These are phyloP conservation scores for Temnothorax rugatulus DNA, from an alignment of 2,888 invertebrate species.

Conservation along the genomic window DNA sequence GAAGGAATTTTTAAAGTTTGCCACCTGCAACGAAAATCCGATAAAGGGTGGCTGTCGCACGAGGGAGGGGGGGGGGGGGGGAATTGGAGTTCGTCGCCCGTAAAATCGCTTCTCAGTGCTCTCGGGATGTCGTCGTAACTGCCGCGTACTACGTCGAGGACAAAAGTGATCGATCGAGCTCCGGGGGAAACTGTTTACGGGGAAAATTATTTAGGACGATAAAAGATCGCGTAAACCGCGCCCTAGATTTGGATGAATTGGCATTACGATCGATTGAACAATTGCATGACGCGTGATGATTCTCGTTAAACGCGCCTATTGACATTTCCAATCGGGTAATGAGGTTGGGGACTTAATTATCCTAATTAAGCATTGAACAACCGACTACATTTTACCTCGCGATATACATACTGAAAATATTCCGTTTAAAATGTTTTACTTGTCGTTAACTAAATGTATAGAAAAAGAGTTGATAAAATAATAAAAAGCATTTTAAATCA, in stretches of 20 bases:
- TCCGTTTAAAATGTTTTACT: not conserved
- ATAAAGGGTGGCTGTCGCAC: not conserved
- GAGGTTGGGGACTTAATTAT: slow-evolving; percentile 8
- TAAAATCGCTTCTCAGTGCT: slow-evolving; percentile 62
- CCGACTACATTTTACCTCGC: not conserved
- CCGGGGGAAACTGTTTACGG: slow-evolving; percentile 60
- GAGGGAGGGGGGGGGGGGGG: no score
- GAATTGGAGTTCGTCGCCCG: slow-evolving; percentile 49
- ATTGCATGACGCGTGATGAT: slow-evolving; percentile 6
- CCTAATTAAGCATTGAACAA: not conserved
- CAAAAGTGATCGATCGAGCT: slow-evolving; percentile 69
- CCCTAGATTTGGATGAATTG: not conserved
- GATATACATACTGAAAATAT: not conserved
- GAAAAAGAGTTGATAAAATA: no score
- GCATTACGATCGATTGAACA: not conserved
- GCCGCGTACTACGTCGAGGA: slow-evolving; percentile 57
- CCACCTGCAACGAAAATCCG: slow-evolving; percentile 33
- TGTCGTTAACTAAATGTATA: not conserved
- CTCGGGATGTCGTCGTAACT: slow-evolving; percentile 56
- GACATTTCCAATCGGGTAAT: slow-evolving; percentile 11
- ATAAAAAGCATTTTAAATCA: not conserved
- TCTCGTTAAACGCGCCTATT: slow-evolving; percentile 20
- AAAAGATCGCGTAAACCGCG: slow-evolving; percentile 35
- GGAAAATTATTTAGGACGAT: slow-evolving; percentile 58
- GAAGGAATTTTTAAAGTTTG: slow-evolving; percentile 24